Conservation (phyloP, 2,797 vertebrate species). For the Nasua narica region DNA sequence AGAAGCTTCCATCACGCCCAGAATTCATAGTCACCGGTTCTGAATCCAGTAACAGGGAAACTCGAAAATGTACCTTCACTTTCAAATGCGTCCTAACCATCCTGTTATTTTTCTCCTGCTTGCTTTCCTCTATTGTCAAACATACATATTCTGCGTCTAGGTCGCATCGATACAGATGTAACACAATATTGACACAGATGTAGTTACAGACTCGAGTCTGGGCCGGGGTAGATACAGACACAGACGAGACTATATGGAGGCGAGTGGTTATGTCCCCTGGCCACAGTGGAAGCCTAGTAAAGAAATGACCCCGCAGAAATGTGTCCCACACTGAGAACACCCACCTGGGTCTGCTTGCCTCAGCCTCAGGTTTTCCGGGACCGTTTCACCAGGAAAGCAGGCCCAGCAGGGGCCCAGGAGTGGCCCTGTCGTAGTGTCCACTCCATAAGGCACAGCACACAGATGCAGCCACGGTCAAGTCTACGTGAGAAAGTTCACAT, state of each 20-base stretch:
- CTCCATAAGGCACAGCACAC: constrained; percentile 49
- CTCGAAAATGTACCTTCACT: neutral
- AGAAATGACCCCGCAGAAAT: neutral
- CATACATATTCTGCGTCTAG: too few relatives aligned
- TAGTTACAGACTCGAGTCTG: neutral
- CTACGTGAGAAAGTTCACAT: neutral
- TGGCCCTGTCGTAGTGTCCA: neutral
- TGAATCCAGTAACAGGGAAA: neutral
- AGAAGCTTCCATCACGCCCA: neutral
- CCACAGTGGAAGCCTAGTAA: neutral
- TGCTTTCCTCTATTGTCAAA: neutral
- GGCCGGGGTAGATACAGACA: neutral
- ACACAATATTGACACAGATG: neutral
- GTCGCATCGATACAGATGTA: fast-evolving
- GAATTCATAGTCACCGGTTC: neutral
- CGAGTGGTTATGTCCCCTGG: neutral
- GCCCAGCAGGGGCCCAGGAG: neutral
- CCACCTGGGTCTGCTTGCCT: too few relatives aligned
- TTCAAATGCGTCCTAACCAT: neutral
- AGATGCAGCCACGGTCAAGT: constrained; percentile 51
- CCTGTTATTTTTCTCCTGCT: too few relatives aligned
- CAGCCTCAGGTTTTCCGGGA: neutral
- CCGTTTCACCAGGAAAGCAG: neutral
- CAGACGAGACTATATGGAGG: too few relatives aligned
- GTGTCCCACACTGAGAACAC: neutral